Evolutionary conservation across 64 coral and sea anemone genomes (phyloP).

Genomic region (Montipora capricornis): DNA sequence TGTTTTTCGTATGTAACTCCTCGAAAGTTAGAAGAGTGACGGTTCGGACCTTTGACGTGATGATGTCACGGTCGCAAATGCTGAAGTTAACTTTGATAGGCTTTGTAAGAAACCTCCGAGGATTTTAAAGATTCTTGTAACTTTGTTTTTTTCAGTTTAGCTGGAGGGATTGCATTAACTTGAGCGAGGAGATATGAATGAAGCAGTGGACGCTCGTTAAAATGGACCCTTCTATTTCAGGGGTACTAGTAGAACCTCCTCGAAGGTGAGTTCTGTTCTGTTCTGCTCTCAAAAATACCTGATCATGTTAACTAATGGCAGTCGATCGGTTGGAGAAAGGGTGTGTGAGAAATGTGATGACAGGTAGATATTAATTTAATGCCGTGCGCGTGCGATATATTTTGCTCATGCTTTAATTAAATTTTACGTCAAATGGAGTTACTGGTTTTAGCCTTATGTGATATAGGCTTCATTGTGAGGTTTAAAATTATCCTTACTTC

Average conservation of each 20-base stretch:
- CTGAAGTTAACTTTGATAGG: too few species aligned
- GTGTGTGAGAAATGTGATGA: too few species aligned
- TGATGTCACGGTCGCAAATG: too few species aligned
- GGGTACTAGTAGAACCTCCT: not conserved
- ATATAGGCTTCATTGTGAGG: not conserved
- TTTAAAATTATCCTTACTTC: slow-evolving; percentile 17
- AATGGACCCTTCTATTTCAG: slow-evolving; percentile 13
- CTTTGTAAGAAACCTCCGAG: too few species aligned
- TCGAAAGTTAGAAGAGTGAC: not conserved
- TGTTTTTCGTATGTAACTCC: not conserved
- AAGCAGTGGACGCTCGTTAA: not conserved
- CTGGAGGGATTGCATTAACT: slow-evolving; percentile 14
- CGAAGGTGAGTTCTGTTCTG: not conserved
- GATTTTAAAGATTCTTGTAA: too few species aligned
- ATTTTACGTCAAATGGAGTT: not conserved
- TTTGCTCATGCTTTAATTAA: too few species aligned
- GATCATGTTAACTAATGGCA: not conserved
- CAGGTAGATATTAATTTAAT: not conserved
- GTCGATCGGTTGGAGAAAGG: not conserved
- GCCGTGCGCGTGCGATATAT: too few species aligned
- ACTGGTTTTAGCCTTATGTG: not conserved
- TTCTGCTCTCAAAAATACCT: too few species aligned
- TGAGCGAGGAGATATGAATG: not conserved
- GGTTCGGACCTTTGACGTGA: not conserved
- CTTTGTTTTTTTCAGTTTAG: not conserved